Evolutionary conservation across 1,140 invertebrate genomes (phyloP).

Genomic region (Leptinotarsa defecta): DNA sequence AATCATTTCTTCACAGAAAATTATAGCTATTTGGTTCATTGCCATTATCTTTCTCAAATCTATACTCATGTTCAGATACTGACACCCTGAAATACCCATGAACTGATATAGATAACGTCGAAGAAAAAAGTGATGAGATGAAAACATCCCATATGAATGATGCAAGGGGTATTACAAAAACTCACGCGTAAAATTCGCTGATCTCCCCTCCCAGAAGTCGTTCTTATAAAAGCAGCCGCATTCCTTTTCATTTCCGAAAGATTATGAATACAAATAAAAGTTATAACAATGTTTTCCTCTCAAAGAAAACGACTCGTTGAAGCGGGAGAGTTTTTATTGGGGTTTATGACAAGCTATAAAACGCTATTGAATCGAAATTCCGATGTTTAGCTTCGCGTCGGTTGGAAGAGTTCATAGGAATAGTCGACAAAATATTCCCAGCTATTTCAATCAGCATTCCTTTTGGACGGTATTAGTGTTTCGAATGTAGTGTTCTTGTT

Average conservation of each 20-base stretch:
- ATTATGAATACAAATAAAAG: conserved; percentile 19
- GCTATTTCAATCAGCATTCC: background rate
- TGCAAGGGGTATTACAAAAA: too few relatives aligned
- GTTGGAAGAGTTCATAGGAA: background rate
- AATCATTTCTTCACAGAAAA: too few relatives aligned
- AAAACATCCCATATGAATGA: too few relatives aligned
- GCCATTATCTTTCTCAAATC: too few relatives aligned
- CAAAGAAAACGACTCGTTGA: conserved; percentile 18
- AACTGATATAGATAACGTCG: too few relatives aligned
- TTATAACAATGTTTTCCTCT: conserved; percentile 18
- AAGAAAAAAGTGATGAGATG: too few relatives aligned
- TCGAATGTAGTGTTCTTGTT: too few relatives aligned
- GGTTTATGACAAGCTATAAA: conserved; percentile 11
- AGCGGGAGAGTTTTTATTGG: conserved; percentile 10
- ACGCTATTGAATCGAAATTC: conserved; percentile 15
- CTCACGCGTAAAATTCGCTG: too few relatives aligned
- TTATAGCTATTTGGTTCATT: too few relatives aligned
- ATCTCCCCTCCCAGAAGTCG: background rate
- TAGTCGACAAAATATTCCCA: background rate
- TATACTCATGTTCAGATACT: too few relatives aligned
- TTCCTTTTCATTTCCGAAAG: conserved; percentile 15
- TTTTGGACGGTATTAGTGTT: background rate
- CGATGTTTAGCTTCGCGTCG: conserved; percentile 4
- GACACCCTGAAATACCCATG: too few relatives aligned
- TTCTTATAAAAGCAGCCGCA: background rate